phyloP scores from a whole-genome alignment of 2,888 invertebrate genomes.

The Quadroppia sp. region DNA sequence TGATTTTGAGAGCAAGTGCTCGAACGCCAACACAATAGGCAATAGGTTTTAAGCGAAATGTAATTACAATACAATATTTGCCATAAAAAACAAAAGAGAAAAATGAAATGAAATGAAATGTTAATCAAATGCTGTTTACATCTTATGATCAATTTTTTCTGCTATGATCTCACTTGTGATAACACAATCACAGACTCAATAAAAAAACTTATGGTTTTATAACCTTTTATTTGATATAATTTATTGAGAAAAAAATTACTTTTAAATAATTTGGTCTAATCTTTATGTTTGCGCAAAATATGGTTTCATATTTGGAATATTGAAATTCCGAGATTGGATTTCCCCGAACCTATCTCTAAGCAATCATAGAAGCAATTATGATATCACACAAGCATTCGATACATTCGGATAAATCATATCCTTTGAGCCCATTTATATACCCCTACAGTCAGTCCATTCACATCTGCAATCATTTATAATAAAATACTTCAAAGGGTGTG shows the following conservation, averaged over 20 bases:
- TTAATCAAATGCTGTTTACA: slow-evolving; percentile 7
- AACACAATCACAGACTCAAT: slow-evolving; percentile 28
- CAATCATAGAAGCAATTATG: slow-evolving; percentile 24
- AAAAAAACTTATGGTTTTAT: slow-evolving; percentile 32
- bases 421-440: background rate
- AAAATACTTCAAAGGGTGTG: background rate
- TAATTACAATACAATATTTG: slow-evolving; percentile 15
- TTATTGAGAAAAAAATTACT: slow-evolving; percentile 26
- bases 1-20: slow-evolving; percentile 30
- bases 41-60: background rate
- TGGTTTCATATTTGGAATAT: slow-evolving; percentile 2
- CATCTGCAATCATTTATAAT: background rate
- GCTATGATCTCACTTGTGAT: slow-evolving; percentile 23
- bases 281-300: slow-evolving; percentile 19
- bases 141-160: slow-evolving; percentile 17
- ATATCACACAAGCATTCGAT: slow-evolving; percentile 10
- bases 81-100: background rate
- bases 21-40: slow-evolving; percentile 17
- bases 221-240: slow-evolving; percentile 1
- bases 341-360: slow-evolving; percentile 9
- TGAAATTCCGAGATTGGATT: slow-evolving; percentile 20
- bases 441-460: background rate
- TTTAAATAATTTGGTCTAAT: background rate
- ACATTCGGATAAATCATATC: background rate
- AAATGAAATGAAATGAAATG: slow-evolving; percentile 8